Evolutionary conservation across 2,113 vertebrate genomes (phyloP).

Genomic region (Gulo gulo): DNA sequence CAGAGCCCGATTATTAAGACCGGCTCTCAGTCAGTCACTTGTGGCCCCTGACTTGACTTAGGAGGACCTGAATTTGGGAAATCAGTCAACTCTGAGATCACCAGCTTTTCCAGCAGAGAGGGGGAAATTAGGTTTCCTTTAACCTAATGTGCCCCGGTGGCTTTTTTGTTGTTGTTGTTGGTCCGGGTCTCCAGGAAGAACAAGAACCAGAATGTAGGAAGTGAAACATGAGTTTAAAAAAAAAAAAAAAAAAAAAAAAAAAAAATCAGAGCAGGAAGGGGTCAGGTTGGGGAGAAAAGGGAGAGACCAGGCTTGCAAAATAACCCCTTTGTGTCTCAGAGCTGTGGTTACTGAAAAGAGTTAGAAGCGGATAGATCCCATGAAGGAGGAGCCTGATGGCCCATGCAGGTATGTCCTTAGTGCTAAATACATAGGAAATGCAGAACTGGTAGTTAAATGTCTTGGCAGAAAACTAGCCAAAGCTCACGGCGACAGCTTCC

Average conservation of each 20-base stretch:
- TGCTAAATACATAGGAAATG: background rate
- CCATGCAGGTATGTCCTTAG: background rate
- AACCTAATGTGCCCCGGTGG: background rate
- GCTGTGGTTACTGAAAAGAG: background rate
- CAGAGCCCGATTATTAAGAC: accelerated
- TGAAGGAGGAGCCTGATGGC: accelerated
- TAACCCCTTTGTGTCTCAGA: background rate
- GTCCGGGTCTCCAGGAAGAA: background rate
- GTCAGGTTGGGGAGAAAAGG: background rate
- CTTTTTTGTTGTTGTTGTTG: background rate
- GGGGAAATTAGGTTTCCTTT: constrained; percentile 51
- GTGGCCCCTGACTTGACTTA: background rate
- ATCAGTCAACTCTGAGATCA: background rate
- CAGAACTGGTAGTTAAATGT: background rate
- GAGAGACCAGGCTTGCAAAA: background rate
- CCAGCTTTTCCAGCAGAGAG: background rate
- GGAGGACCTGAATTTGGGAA: constrained; percentile 28
- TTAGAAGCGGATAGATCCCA: background rate
- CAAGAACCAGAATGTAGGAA: constrained; percentile 30
- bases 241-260: background rate
- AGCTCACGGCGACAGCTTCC: constrained; percentile 37
- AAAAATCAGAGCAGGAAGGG: background rate
- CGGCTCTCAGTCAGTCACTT: background rate
- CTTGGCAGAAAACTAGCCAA: constrained; percentile 12
- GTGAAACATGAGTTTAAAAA: constrained; percentile 30